These are phyloP conservation scores for Podotricha telesiphe DNA, from an alignment of 2,888 invertebrate genomes.

Conservation along the genomic window DNA sequence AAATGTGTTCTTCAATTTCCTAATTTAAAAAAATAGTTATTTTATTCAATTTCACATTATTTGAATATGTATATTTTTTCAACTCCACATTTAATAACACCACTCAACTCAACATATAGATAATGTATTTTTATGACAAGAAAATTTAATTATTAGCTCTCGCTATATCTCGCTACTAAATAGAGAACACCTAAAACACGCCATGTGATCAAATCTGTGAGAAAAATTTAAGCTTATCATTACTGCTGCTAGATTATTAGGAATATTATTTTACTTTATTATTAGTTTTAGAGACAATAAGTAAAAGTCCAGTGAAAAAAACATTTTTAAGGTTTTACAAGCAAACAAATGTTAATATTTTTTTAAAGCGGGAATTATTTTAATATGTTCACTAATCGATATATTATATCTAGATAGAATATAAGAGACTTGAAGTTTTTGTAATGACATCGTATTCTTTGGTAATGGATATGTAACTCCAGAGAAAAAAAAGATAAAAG, in stretches of 20 bases:
- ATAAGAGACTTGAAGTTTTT: not conserved
- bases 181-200: conserved; percentile 30
- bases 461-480: no score
- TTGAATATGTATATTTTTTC: not conserved
- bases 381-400: not conserved
- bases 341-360: not conserved
- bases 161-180: not conserved
- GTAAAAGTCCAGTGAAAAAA: not conserved
- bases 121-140: conserved; percentile 7
- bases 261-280: not conserved
- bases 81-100: no score
- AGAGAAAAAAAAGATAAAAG: no score
- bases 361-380: not conserved
- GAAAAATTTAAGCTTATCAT: not conserved
- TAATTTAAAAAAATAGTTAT: no score
- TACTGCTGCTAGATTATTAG: conserved; percentile 5
- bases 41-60: not conserved
- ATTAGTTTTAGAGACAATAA: not conserved
- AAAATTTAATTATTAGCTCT: conserved; percentile 10
- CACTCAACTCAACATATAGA: no score
- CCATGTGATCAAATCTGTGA: conserved; percentile 5
- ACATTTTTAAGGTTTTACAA: not conserved
- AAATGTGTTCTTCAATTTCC: no score
- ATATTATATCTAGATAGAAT: not conserved
- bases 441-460: conserved; percentile 7